Base-by-base conservation (phyloP, 2,797 vertebrate species). In the Sebastes matsubarae region DNA sequence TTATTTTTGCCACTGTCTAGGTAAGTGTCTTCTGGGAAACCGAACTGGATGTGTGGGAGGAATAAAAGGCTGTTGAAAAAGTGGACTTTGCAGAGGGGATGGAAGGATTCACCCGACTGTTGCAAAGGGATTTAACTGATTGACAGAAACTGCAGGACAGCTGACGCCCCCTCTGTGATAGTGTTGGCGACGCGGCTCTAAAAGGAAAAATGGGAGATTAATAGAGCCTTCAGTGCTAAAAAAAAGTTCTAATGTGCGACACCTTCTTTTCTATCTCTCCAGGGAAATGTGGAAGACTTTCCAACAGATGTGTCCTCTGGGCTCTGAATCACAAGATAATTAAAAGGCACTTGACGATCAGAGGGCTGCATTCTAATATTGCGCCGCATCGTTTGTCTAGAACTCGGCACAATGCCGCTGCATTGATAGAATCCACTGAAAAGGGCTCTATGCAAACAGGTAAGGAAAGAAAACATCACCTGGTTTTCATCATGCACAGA, bases 301-400 rank as follows among this genome's bases (percentile, higher is more conserved):
- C 85, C 70, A 89, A 89, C 93, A 94, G 91, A 93, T 94, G 90
- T 87, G 93, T 93, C 92, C 92, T 89, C 80, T 73, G 79, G 87
- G 88, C 79, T 88, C 78, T 87, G 88, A 92, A 94, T 90, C 82
- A 77, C 85, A 72, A 91, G 90, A 94, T 94, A 92, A 94, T 94
- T 94, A 94, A 94, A 93, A 89, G 86, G 87, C 90, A 90, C 89
- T 92, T 89, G 87, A 85, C 58, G 69, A 92, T 91, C 88, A 86
- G 80, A 92, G 75, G 70, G 70, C 72, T 77, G 82, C 74, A 88
- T 90, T 88, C 83, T 89, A 83, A 91, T 90, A 85, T 83, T 73
- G 76, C 29, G 8, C 50, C 3, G 46, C 76, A 77, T 87, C 82
- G 72, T 86, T 89, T 88, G 78, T 84, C 75, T 67, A 76, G 68